Evolutionary conservation across 2,113 vertebrate species (phyloP).

Genomic region (Rattus rattus): DNA sequence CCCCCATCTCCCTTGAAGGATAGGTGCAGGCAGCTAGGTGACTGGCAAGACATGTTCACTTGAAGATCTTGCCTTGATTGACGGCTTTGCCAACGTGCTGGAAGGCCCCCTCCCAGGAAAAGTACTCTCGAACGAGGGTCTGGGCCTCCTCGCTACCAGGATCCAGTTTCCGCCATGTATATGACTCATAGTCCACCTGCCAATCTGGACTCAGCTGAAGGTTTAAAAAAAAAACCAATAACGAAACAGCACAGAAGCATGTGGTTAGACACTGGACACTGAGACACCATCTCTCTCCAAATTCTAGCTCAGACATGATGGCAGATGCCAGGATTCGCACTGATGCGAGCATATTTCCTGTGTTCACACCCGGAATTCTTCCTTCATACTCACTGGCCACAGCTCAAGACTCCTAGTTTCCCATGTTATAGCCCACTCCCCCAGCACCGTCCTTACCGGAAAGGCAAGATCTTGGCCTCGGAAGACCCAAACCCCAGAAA

Average conservation of each 20-base stretch:
- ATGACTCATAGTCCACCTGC: conserved; percentile 96
- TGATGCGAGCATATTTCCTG: not conserved
- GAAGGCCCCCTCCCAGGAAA: conserved; percentile 94
- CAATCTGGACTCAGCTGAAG: conserved; percentile 91
- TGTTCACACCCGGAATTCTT: not conserved
- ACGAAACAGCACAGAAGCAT: not conserved
- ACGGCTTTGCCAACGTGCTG: conserved; percentile 93
- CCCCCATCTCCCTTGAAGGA: conserved; percentile 63
- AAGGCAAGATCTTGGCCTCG: conserved; percentile 95
- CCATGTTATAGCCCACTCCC: not conserved
- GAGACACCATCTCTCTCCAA: not conserved
- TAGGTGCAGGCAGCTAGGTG: conserved; percentile 36
- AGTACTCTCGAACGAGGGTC: conserved; percentile 94
- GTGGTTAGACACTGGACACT: not conserved
- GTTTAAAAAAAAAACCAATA: not conserved
- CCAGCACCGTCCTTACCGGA: conserved; percentile 86
- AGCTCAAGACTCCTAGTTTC: not conserved
- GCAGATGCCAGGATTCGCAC: not conserved
- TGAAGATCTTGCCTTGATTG: conserved; percentile 95
- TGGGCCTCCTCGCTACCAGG: conserved; percentile 91
- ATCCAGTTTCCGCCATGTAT: conserved; percentile 93
- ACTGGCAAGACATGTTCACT: conserved; percentile 85
- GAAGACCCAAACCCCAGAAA: conserved; percentile 95
- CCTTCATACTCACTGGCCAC: not conserved
- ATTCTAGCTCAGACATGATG: not conserved